Evolutionary conservation across 2,888 invertebrate genomes (phyloP), one percentile per base, ranked within the genome.

Genomic region (Ectemnius cavifrons): DNA sequence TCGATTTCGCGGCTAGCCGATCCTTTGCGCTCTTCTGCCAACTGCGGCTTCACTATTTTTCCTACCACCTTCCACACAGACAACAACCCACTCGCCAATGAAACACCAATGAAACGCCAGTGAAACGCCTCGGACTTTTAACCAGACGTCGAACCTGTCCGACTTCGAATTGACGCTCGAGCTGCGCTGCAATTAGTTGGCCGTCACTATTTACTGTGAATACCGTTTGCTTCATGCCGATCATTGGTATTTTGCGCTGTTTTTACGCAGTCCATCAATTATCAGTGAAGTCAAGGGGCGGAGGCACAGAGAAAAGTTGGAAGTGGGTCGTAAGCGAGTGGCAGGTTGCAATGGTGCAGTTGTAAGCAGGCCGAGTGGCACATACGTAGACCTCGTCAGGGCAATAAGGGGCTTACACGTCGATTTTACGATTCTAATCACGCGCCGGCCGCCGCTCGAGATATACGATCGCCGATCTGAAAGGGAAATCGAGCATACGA

Each of bases 401-500:
- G 52, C 52, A 52, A 52, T 52, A 52, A 52, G 37, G 37, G 11
- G 37, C 37, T 37, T 77, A 62, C 65, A 52, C 72, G 65, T 58
- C 70, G 78, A 80, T 81, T 82, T 83, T 74, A 76, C 76, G 80
- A 82, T 79, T 81, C 79, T 77, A 81, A 81, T 79, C 81, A 70
- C 77, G 75, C 70, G 69, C 64, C 68, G 63, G 18, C 28, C 8
- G 8, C 2, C 66, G 47, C 66, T 27, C 1, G 70, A 74, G 81
- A 79, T 81, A 79, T 81, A 81, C 81, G 81, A 81, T 79, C 77
- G 71, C 75, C 73, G 80, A 82, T 84, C 80, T 81, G 82, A 82
- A 81, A 84, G 84, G 84, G 84, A 84, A 84, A 84, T 84, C 84
- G 84, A 84, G 75, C 80, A 77, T 81, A 75, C 84, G 78, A 81